Conservation (phyloP, 2,797 vertebrate species). For the Cheirogaleus major region DNA sequence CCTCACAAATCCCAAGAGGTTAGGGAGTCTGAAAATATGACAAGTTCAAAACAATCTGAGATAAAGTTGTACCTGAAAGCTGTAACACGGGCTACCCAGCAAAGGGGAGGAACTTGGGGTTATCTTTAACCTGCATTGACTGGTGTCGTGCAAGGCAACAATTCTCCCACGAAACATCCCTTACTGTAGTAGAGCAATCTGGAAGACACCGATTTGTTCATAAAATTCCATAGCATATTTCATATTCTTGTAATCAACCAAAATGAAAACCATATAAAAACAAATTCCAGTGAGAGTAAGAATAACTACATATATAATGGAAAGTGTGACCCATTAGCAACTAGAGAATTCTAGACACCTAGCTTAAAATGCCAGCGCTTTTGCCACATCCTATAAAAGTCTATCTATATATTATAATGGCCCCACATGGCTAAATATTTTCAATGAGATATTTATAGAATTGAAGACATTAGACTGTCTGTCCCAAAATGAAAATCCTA, state of each 20-base stretch:
- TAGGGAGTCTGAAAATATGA: background rate
- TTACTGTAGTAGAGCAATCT: background rate
- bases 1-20: background rate
- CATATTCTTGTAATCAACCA: background rate
- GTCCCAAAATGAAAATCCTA: background rate
- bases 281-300: background rate
- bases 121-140: background rate
- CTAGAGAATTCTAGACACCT: background rate
- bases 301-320: background rate
- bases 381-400: background rate
- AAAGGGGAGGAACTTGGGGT: background rate
- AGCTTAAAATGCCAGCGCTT: background rate
- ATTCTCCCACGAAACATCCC: background rate
- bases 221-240: background rate
- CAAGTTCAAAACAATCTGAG: background rate
- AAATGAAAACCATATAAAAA: background rate
- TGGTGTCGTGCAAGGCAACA: background rate
- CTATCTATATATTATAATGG: background rate
- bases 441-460: background rate
- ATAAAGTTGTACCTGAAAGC: background rate
- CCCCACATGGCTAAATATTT: background rate
- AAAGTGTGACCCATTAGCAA: background rate
- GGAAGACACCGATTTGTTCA: background rate
- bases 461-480: background rate
- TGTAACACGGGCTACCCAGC: background rate